Percentiles rank a stretch among this genome's conserved stretches.
Evolutionary conservation across 1,140 invertebrate species (phyloP).

Genomic region (Zaprionus vittiger): DNA sequence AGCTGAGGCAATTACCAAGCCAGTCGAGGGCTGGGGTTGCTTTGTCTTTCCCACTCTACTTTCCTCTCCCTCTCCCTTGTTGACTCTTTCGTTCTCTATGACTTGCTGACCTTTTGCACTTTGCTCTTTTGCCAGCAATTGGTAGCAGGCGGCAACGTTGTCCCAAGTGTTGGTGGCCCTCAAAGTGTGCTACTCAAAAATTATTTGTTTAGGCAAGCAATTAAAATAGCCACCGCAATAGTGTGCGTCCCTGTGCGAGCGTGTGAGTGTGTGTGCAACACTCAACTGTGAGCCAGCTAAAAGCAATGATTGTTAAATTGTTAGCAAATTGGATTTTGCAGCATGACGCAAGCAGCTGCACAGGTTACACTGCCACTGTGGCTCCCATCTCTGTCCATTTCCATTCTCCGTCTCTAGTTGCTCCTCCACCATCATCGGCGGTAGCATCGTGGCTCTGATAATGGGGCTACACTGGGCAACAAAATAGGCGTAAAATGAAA

Average conservation of each 20-base stretch:
- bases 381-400: constrained; percentile 1
- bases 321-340: constrained; percentile 75
- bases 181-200: constrained; percentile 66
- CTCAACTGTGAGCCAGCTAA: constrained; percentile 52
- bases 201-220: constrained; percentile 80
- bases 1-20: constrained; percentile 59
- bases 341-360: constrained; percentile 42
- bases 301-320: constrained; percentile 81
- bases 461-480: constrained; percentile 59
- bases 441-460: constrained; percentile 52
- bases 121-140: constrained; percentile 61
- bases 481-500: constrained; percentile 84
- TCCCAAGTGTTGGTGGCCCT: constrained; percentile 32
- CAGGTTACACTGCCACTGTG: constrained; percentile 23
- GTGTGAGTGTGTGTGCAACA: constrained; percentile 25
- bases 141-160: constrained; percentile 34
- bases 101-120: constrained; percentile 47
- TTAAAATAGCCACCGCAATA: constrained; percentile 69
- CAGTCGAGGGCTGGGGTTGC: constrained; percentile 2
- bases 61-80: background rate
- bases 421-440: constrained; percentile 33
- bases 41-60: constrained; percentile 9
- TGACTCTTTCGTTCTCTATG: background rate
- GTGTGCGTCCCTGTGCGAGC: constrained; percentile 14
- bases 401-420: background rate